Conservation (phyloP, 2,888 invertebrate species). For the Myathropa florea region DNA sequence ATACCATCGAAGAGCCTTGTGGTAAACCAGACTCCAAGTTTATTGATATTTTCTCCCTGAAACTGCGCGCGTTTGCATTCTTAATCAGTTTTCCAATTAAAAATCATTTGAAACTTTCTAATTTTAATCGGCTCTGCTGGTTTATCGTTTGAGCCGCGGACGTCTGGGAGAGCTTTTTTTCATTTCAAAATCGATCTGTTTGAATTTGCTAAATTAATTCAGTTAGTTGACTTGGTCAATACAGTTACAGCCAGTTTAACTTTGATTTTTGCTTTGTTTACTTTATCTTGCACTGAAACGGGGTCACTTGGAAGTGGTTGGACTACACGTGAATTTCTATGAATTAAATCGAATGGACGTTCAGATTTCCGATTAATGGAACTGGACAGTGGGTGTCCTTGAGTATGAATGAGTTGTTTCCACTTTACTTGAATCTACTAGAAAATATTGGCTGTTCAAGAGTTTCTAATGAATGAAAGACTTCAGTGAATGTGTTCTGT, state of each 20-base stretch:
- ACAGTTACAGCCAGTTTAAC: not conserved
- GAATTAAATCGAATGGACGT: slow-evolving; percentile 10
- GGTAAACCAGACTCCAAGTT: slow-evolving; percentile 31
- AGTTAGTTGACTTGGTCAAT: not conserved
- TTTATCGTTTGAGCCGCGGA: not conserved
- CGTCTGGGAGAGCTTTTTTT: not conserved
- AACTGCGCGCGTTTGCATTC: slow-evolving; percentile 38
- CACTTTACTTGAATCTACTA: not conserved
- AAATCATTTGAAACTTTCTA: slow-evolving; percentile 36
- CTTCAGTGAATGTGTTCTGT: not conserved
- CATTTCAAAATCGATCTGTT: not conserved
- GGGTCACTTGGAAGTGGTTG: slow-evolving; percentile 4
- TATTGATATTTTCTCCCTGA: slow-evolving; percentile 49
- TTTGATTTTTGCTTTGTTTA: no score
- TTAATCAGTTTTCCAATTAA: slow-evolving; percentile 28
- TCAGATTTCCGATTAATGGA: not conserved
- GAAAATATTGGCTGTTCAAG: not conserved
- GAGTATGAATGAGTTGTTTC: not conserved
- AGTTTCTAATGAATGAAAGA: not conserved
- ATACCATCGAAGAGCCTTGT: slow-evolving; percentile 18
- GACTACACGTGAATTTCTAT: not conserved
- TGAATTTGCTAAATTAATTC: slow-evolving; percentile 28
- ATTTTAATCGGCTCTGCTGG: not conserved
- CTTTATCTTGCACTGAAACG: not conserved
- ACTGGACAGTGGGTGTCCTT: not conserved